phyloP scores from a whole-genome alignment of 1,140 invertebrate genomes.

The Stegodyphus dumicola region DNA sequence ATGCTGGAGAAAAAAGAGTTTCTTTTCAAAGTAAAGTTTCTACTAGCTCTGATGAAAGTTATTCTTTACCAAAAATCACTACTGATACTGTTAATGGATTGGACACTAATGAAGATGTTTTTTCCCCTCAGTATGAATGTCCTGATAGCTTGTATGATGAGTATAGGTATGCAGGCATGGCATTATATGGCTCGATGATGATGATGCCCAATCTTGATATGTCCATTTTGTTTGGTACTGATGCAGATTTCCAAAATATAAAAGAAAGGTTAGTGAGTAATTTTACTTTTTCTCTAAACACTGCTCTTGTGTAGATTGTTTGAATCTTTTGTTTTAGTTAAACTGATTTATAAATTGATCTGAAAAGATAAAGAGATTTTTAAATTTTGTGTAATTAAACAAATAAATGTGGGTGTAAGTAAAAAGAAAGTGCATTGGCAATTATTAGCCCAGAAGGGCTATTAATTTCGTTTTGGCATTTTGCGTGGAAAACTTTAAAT shows the following conservation, averaged over 20 bases:
- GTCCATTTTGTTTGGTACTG: conserved; percentile 49
- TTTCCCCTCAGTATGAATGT: conserved; percentile 49
- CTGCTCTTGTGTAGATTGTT: too few species aligned
- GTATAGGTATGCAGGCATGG: conserved; percentile 41
- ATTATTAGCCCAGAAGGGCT: too few species aligned
- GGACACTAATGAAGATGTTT: conserved; percentile 5
- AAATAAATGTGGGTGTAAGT: background rate
- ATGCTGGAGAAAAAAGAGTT: conserved; percentile 37
- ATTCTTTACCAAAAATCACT: background rate
- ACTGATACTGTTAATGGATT: conserved; percentile 26
- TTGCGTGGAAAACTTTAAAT: too few species aligned
- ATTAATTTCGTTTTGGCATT: too few species aligned
- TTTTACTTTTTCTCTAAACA: background rate
- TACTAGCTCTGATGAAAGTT: conserved; percentile 16
- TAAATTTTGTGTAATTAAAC: conserved; percentile 2
- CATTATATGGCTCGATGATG: conserved; percentile 56
- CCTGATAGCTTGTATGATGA: conserved; percentile 50
- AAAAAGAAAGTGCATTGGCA: too few species aligned
- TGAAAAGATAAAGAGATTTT: background rate
- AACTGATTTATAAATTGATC: too few species aligned
- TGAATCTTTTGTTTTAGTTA: too few species aligned
- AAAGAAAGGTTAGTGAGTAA: conserved; percentile 53
- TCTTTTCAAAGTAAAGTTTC: conserved; percentile 49
- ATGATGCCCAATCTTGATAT: conserved; percentile 54
- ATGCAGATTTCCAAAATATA: conserved; percentile 56